Conservation (phyloP, 2,113 vertebrate species). For the Platichthys flesus region DNA sequence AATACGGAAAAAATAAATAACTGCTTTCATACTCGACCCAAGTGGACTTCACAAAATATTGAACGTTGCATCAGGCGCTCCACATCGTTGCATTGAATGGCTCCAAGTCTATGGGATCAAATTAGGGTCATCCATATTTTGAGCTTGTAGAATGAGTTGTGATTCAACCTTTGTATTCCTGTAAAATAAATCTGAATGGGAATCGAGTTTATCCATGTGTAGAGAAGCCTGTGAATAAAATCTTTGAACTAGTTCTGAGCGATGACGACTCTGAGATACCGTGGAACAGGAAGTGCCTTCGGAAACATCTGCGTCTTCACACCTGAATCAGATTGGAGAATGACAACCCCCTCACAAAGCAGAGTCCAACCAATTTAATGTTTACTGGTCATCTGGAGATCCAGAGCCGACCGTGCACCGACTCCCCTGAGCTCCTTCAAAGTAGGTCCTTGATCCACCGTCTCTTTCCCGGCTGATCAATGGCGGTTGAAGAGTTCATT, state of each 20-base stretch:
- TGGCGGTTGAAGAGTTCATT: constrained; percentile 76
- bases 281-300: too few relatives aligned
- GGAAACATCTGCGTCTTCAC: neutral
- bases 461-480: constrained; percentile 66
- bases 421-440: constrained; percentile 49
- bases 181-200: neutral
- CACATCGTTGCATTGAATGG: neutral
- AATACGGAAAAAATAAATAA: neutral
- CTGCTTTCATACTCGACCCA: neutral
- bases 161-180: neutral
- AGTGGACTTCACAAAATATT: too few relatives aligned
- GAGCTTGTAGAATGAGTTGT: neutral
- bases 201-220: too few relatives aligned
- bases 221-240: too few relatives aligned
- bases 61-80: too few relatives aligned
- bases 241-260: too few relatives aligned
- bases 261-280: too few relatives aligned
- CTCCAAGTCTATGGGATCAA: neutral
- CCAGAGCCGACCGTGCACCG: constrained; percentile 43
- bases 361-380: constrained; percentile 43
- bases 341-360: neutral
- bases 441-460: constrained; percentile 50
- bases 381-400: constrained; percentile 49
- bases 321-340: neutral
- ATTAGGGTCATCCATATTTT: neutral